phyloP scores from a whole-genome alignment of 2,113 vertebrate species.

The Buteo buteo region DNA sequence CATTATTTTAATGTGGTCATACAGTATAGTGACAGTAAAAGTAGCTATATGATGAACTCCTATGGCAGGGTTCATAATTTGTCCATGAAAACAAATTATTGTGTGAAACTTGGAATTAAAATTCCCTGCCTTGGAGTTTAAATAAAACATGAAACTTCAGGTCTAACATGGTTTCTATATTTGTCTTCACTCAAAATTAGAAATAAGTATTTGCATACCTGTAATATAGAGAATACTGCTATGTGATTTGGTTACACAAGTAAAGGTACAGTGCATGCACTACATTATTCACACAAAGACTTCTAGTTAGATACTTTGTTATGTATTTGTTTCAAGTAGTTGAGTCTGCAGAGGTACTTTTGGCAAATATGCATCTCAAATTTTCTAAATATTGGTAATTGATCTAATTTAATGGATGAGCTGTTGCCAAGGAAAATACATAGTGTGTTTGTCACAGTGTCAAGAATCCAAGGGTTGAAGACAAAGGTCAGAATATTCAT shows the following conservation, averaged over 20 bases:
- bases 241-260: not conserved
- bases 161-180: not conserved
- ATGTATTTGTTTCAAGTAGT: not conserved
- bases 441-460: not conserved
- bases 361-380: not conserved
- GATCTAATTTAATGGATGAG: not conserved
- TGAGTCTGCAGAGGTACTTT: not conserved
- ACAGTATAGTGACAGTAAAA: not conserved
- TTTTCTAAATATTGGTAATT: not conserved
- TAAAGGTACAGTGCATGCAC: not conserved
- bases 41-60: not conserved
- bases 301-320: not conserved
- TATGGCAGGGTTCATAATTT: not conserved
- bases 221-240: not conserved
- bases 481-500: not conserved
- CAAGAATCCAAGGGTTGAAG: not conserved
- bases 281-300: not conserved
- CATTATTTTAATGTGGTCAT: constrained; percentile 34
- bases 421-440: not conserved
- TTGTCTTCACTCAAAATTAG: not conserved
- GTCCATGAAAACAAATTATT: not conserved
- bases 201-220: not conserved
- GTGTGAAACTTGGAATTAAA: not conserved
- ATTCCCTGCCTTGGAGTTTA: not conserved
- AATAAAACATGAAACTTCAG: not conserved